A percentile compares a stretch with the other conserved stretches of the same genome.
These are phyloP conservation scores for Eupristina koningsbergeri DNA, from an alignment of 1,140 invertebrate genomes.

Conservation along the genomic window DNA sequence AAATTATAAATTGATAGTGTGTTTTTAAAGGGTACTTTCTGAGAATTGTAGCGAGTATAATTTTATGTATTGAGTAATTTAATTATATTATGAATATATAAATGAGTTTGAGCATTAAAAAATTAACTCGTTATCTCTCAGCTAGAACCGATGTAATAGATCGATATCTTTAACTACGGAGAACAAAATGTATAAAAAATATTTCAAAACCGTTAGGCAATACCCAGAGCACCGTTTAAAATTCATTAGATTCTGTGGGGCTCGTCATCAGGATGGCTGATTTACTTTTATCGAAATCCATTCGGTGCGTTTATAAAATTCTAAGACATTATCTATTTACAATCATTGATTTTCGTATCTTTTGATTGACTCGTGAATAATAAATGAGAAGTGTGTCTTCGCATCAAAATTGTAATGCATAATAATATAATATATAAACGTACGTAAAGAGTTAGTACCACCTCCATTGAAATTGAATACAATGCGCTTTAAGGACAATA, in stretches of 20 bases:
- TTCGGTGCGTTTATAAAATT: constrained; percentile 34
- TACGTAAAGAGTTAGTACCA: not conserved
- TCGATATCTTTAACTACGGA: not conserved
- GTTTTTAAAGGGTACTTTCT: not conserved
- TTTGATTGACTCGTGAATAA: not conserved
- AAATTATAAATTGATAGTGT: no score
- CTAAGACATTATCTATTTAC: constrained; percentile 34
- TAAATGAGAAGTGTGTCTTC: constrained; percentile 1
- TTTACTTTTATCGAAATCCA: not conserved
- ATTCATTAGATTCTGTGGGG: not conserved
- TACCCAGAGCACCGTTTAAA: not conserved
- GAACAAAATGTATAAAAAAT: constrained; percentile 7
- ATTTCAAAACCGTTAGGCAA: not conserved
- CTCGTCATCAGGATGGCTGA: not conserved
- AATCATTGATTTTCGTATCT: constrained; percentile 26
- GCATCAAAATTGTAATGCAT: not conserved
- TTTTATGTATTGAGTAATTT: not conserved
- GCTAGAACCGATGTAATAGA: not conserved
- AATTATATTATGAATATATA: constrained; percentile 4
- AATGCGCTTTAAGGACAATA: not conserved
- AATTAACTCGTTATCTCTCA: not conserved
- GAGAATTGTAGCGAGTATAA: not conserved
- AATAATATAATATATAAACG: constrained; percentile 10
- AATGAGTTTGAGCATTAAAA: not conserved
- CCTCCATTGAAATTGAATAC: no score